A percentile compares a stretch with the other conserved stretches of the same genome.
Evolutionary conservation across 2,888 invertebrate species (phyloP).

Genomic region (Panopea generosa): DNA sequence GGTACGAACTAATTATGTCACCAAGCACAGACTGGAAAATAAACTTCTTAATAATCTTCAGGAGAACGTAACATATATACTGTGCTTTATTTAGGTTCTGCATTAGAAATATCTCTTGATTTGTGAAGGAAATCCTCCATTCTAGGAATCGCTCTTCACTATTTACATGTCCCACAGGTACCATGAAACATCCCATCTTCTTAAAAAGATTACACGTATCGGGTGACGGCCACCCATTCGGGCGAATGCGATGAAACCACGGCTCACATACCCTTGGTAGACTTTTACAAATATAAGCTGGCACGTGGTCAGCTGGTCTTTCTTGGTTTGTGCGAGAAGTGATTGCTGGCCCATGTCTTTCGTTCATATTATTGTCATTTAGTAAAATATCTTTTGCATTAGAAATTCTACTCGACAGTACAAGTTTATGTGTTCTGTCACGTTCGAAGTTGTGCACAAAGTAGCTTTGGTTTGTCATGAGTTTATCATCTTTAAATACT

Average conservation of each 20-base stretch:
- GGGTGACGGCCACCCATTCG: conserved; percentile 5
- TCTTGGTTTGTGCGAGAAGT: background rate
- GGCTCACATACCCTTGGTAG: background rate
- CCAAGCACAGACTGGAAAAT: conserved; percentile 6
- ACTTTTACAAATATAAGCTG: background rate
- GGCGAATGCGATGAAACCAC: background rate
- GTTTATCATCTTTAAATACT: no score
- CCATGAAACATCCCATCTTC: conserved; percentile 10
- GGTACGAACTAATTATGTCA: conserved; percentile 16
- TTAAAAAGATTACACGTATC: background rate
- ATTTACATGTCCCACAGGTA: conserved; percentile 11
- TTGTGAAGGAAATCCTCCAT: conserved; percentile 35
- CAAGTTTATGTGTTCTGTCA: no score
- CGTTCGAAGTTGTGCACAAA: no score
- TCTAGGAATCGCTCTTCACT: conserved; percentile 9
- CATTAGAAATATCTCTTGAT: conserved; percentile 26
- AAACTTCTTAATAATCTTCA: conserved; percentile 34
- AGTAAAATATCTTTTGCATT: no score
- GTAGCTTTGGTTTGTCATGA: no score
- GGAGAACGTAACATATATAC: conserved; percentile 31
- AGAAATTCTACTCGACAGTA: no score
- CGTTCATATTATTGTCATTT: no score
- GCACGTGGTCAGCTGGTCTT: background rate
- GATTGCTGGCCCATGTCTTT: conserved; percentile 10
- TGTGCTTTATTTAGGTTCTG: conserved; percentile 24